Conservation (phyloP, 2,797 vertebrate genomes). For the Centroberyx gerrardi region DNA sequence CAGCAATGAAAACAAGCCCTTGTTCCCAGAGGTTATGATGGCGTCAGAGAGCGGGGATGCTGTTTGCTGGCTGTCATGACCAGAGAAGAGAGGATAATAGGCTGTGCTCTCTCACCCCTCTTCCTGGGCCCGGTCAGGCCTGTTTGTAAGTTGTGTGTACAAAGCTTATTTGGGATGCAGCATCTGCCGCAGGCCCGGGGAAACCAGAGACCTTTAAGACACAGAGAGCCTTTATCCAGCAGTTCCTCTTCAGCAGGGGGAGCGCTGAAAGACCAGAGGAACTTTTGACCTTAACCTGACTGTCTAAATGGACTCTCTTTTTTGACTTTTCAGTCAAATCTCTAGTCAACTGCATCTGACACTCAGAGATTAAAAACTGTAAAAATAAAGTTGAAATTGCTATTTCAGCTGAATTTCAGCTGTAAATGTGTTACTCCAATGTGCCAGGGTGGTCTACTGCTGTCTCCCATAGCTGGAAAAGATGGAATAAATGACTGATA, state of each 20-base stretch:
- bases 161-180: constrained; percentile 77
- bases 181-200: constrained; percentile 63
- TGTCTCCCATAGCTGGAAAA: too few relatives aligned
- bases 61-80: constrained; percentile 73
- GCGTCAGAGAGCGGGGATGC: constrained; percentile 32
- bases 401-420: neutral
- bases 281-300: constrained; percentile 63
- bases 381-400: neutral
- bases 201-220: constrained; percentile 70
- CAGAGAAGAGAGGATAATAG: constrained; percentile 51
- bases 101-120: constrained; percentile 60
- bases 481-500: too few relatives aligned
- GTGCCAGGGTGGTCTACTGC: neutral
- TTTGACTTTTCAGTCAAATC: neutral
- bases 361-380: neutral
- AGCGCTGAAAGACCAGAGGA: constrained; percentile 44
- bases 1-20: constrained; percentile 28
- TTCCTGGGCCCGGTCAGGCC: constrained; percentile 38
- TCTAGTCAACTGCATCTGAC: too few relatives aligned
- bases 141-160: constrained; percentile 74
- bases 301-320: constrained; percentile 27
- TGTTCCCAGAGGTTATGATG: constrained; percentile 53
- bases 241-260: constrained; percentile 54
- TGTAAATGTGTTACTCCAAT: neutral
- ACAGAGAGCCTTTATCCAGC: constrained; percentile 70